phyloP scores from a whole-genome alignment of 53 echinoderm and acorn worm species.

The Paracentrotus lividus region DNA sequence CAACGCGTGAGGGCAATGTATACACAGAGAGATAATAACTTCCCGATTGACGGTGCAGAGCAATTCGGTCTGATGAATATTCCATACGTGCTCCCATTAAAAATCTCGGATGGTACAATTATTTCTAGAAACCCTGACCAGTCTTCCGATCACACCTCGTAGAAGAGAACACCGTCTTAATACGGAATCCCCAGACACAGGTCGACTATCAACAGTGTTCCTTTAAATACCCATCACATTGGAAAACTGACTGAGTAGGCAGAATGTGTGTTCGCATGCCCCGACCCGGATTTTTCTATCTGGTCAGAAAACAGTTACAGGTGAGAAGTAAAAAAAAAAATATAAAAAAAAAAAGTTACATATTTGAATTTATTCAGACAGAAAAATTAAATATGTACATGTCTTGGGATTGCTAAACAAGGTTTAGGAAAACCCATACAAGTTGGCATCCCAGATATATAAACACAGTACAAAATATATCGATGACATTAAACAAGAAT shows the following conservation, averaged over 20 bases:
- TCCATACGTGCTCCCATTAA: constrained; percentile 11
- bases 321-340: too few relatives aligned
- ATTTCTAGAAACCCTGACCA: neutral
- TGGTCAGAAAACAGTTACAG: neutral
- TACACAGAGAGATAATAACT: neutral
- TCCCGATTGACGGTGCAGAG: neutral
- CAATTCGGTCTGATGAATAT: neutral
- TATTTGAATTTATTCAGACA: too few relatives aligned
- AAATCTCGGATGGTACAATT: neutral
- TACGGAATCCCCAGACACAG: neutral
- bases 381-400: too few relatives aligned
- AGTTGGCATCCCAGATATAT: too few relatives aligned
- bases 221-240: neutral
- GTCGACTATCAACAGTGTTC: neutral
- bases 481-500: too few relatives aligned
- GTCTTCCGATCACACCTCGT: neutral
- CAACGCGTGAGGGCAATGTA: neutral
- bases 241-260: neutral
- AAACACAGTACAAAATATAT: too few relatives aligned
- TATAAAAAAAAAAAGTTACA: too few relatives aligned
- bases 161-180: neutral
- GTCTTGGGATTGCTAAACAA: too few relatives aligned
- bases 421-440: too few relatives aligned
- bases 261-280: neutral
- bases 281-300: neutral